These are phyloP conservation scores for Magallana ariakensis DNA, from an alignment of 1,140 invertebrate genomes.

Conservation along the genomic window DNA sequence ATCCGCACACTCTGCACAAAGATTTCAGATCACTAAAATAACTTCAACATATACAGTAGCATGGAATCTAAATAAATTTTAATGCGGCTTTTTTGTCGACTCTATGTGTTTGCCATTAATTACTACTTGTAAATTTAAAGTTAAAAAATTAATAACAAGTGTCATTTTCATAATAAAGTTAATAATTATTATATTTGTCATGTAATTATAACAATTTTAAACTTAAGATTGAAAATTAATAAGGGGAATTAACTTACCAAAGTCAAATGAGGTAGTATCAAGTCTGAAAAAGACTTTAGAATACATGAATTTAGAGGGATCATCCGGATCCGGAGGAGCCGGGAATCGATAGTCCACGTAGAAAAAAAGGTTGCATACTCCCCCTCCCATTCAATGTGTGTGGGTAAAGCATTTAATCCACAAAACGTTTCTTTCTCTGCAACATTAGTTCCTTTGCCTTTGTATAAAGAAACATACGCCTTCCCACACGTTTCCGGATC, in stretches of 20 bases:
- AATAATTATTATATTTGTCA: not conserved
- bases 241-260: slow-evolving; percentile 45
- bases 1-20: slow-evolving; percentile 60
- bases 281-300: slow-evolving; percentile 59
- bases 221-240: too few species aligned
- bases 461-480: slow-evolving; percentile 63
- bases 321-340: slow-evolving; percentile 32
- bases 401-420: slow-evolving; percentile 52
- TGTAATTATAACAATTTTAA: slow-evolving; percentile 4
- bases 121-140: too few species aligned
- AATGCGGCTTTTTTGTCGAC: too few species aligned
- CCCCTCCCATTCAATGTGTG: slow-evolving; percentile 61
- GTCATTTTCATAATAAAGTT: too few species aligned
- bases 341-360: slow-evolving; percentile 61
- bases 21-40: too few species aligned
- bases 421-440: slow-evolving; percentile 56
- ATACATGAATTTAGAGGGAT: slow-evolving; percentile 54
- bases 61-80: too few species aligned
- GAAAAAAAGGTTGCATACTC: slow-evolving; percentile 64
- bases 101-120: too few species aligned
- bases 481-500: slow-evolving; percentile 61
- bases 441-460: slow-evolving; percentile 57
- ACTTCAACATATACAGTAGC: too few species aligned
- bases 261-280: slow-evolving; percentile 65
- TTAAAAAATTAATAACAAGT: not conserved